Evolutionary conservation across 1,140 invertebrate genomes (phyloP).

Genomic region (Tetragnatha versicolor): DNA sequence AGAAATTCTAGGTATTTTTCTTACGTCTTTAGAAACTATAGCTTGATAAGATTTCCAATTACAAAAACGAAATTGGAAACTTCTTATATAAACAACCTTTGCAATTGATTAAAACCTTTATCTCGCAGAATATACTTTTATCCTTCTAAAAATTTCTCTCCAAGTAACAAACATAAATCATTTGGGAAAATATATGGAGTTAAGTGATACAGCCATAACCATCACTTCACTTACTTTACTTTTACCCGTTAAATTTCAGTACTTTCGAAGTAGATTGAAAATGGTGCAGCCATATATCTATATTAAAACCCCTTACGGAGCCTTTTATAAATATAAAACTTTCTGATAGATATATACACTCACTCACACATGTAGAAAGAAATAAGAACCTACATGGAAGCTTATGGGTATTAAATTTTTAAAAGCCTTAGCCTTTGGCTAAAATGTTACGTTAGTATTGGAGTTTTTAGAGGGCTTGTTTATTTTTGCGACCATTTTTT

Average conservation of each 20-base stretch:
- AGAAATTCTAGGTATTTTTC: no score
- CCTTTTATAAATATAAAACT: no score
- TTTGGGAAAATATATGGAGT: no score
- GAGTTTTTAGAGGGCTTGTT: conserved; percentile 33
- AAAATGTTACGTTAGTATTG: conserved; percentile 21
- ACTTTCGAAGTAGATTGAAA: conserved; percentile 16
- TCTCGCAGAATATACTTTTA: no score
- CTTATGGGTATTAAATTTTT: conserved; percentile 46
- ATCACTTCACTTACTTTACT: background rate
- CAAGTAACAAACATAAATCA: no score
- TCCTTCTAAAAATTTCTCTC: no score
- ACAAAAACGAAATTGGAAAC: no score
- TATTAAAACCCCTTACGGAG: no score
- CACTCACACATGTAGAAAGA: background rate
- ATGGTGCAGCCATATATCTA: background rate
- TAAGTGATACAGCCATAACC: background rate
- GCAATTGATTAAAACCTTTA: no score
- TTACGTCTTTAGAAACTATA: no score
- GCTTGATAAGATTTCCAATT: no score
- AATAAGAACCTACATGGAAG: conserved; percentile 13
- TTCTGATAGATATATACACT: background rate
- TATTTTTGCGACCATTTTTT: conserved; percentile 26
- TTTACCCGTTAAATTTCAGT: background rate
- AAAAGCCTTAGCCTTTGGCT: conserved; percentile 35
- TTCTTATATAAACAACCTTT: no score